Percentiles rank a stretch among this genome's conserved stretches.
Conservation (phyloP, 1,140 invertebrate genomes). For the Drosophila repleta region DNA sequence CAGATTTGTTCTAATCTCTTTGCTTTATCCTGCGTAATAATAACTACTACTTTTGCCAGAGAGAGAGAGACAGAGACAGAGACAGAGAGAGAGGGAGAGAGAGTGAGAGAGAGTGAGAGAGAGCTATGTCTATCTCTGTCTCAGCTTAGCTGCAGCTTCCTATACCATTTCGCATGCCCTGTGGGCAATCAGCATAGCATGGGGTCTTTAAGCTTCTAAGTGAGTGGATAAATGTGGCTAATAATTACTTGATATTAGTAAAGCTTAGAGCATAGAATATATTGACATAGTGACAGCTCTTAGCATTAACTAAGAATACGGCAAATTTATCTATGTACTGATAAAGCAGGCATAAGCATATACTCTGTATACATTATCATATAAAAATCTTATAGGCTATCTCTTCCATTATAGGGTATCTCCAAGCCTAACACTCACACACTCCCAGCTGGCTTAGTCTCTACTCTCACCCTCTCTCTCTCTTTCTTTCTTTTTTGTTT, state of each 20-base stretch:
- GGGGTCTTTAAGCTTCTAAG: background rate
- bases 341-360: too few relatives aligned
- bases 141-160: slow-evolving; percentile 4
- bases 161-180: slow-evolving; percentile 39
- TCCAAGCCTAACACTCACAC: background rate
- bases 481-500: slow-evolving; percentile 21
- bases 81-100: too few relatives aligned
- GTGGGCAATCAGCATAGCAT: background rate
- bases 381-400: too few relatives aligned
- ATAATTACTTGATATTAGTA: too few relatives aligned
- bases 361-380: too few relatives aligned
- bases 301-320: too few relatives aligned
- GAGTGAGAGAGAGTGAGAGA: too few relatives aligned
- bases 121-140: slow-evolving; percentile 18
- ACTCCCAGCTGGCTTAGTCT: background rate
- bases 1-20: slow-evolving; percentile 69
- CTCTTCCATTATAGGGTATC: slow-evolving; percentile 2
- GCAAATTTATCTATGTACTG: too few relatives aligned
- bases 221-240: background rate
- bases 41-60: slow-evolving; percentile 64
- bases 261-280: too few relatives aligned
- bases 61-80: too few relatives aligned
- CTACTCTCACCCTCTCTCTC: background rate
- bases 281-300: too few relatives aligned
- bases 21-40: slow-evolving; percentile 72